Base-by-base conservation (phyloP, 2,888 invertebrate genomes). In the Camponotus fellah region DNA sequence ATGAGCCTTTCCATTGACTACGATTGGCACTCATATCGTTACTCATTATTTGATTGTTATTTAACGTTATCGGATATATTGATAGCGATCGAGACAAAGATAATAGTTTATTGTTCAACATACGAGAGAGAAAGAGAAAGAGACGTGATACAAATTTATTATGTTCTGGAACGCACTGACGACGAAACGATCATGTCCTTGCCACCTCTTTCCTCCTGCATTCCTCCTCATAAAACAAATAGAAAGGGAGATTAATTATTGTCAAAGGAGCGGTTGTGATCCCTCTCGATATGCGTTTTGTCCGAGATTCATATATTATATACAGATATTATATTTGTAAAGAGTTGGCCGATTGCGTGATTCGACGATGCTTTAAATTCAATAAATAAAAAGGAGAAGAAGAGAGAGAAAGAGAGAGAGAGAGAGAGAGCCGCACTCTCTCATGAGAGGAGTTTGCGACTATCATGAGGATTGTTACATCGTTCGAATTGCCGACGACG, bases 241-340 rank as follows among this genome's bases (percentile, higher is more conserved):
- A 49, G 32, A 71, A 53, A 60, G 80, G 83, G 77, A 84, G 79
- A 83, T 89, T 83, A 83, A 89, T 87, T 82, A 89, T 86, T 80
- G 75, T 88, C 84, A 85, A 86, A 85, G 84, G 87, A 87, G 84
- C 74, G 90, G 90, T 89, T 91, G 90, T 90, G 90, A 91, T 91
- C 85, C 89, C 88, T 82, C 85, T 82, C 85, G 83, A 86, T 87
- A 85, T 86, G 84, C 85, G 87, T 88, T 91, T 87, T 83, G 81
- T 86, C 88, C 69, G 79, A 91, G 80, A 80, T 84, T 87, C 89
- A 74, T 88, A 88, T 86, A 88, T 89, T 87, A 89, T 89, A 90
- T 82, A 90, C 87, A 91, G 89, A 91, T 87, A 88, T 88, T 88
- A 92, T 88, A 91, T 90, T 91, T 92, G 90, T 89, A 88, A 89